These are phyloP conservation scores for Philaethria dido DNA, from an alignment of 2,888 invertebrate species.

Conservation along the genomic window DNA sequence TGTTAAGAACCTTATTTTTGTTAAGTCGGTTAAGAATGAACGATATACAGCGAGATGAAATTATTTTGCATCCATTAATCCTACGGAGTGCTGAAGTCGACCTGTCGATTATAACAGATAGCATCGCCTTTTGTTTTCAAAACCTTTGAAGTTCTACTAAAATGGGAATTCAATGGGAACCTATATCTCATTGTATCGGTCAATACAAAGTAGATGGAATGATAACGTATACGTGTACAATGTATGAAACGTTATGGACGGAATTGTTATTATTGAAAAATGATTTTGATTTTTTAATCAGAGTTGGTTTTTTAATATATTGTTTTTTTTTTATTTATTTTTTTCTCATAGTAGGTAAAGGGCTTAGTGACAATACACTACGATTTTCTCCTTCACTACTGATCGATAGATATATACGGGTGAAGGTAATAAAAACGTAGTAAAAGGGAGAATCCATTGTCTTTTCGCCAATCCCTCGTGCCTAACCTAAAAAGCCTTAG, in stretches of 20 bases:
- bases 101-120: conserved; percentile 17
- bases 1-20: too few relatives aligned
- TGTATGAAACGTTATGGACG: neutral
- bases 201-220: neutral
- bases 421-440: too few relatives aligned
- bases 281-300: neutral
- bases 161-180: conserved; percentile 7
- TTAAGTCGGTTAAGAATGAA: too few relatives aligned
- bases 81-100: conserved; percentile 11
- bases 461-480: too few relatives aligned
- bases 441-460: too few relatives aligned
- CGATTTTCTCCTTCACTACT: too few relatives aligned
- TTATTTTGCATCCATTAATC: conserved; percentile 10
- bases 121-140: conserved; percentile 18
- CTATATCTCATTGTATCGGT: conserved; percentile 2
- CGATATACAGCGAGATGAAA: neutral
- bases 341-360: too few relatives aligned
- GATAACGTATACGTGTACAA: neutral
- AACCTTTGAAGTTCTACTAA: conserved; percentile 17
- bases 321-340: too few relatives aligned
- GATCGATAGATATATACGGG: too few relatives aligned
- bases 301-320: too few relatives aligned
- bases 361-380: too few relatives aligned
- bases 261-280: neutral
- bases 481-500: too few relatives aligned